phyloP scores from a whole-genome alignment of 35 echinoderm and acorn worm species.

The Patiria miniata region DNA sequence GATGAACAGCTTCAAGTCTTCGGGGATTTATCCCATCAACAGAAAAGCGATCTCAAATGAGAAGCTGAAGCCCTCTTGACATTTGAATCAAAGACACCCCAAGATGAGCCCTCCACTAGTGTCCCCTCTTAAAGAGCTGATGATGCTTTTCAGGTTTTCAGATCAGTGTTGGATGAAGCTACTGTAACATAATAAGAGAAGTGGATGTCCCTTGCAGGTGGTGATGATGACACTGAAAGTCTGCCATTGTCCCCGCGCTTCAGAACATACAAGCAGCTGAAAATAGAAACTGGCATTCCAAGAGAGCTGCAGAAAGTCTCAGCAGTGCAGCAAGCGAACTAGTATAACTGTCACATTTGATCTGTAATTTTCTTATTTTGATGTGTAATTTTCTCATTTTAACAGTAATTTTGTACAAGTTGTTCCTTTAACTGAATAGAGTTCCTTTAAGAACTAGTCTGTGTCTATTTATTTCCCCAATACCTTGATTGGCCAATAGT shows the following conservation, averaged over 20 bases:
- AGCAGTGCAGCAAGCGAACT: background rate
- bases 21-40: constrained; percentile 1
- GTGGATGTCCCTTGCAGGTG: background rate
- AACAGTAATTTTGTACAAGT: too few relatives aligned
- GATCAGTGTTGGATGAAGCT: background rate
- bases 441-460: too few relatives aligned
- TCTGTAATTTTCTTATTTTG: too few relatives aligned
- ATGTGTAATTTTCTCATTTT: too few relatives aligned
- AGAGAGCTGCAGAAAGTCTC: background rate
- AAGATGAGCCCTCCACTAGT: background rate
- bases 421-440: too few relatives aligned
- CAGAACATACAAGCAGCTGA: background rate
- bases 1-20: background rate
- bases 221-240: background rate
- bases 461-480: too few relatives aligned
- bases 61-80: background rate
- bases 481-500: too few relatives aligned
- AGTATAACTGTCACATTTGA: too few relatives aligned
- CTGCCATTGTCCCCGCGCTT: background rate
- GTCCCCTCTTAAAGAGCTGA: background rate
- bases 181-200: background rate
- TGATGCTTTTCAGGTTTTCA: background rate
- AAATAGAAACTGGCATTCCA: too few relatives aligned
- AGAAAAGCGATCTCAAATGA: background rate
- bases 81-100: background rate